Evolutionary conservation across 2,797 vertebrate genomes (phyloP), one percentile per base, ranked within the genome.

Genomic region (Choloepus didactylus): DNA sequence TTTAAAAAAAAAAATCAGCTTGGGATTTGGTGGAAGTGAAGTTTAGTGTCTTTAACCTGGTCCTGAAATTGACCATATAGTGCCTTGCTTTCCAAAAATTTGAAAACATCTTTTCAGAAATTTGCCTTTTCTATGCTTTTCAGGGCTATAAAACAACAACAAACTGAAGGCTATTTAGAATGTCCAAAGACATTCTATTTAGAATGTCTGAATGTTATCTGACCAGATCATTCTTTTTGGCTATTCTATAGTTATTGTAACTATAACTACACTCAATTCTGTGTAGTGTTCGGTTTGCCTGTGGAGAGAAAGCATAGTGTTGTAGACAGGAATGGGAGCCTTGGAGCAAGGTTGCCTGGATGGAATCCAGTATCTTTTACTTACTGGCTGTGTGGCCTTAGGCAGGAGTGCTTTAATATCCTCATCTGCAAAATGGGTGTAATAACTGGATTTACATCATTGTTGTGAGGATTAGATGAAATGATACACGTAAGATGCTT

Each of bases 1-100:
- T 79, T 87, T 79, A 80, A 95, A 95, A 91, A 96, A 79, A 73
- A 38, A 38, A 92, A 81, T 3, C 31, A 84, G 35, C 60, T 96
- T 95, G 80, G 54, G 64, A 82, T 87, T 51, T 15, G 85, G 64
- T 9, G 9, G n/a, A 87, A 93, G 76, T 92, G 38, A 76, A 41
- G 90, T 73, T 89, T 83, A 64, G 31, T 54, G 19, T 80, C 1
- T 6, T 79, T 76, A 62, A 60, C 14, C 46, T 54, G 29, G 9
- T 83, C 80, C 69, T 89, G 69, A 94, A 89, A 84, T 73, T 87
- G 59, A 76, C 35, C 25, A 4, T 62, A n/a, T 29, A 56, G 27
- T 56, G 15, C 29, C 51, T 79, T 69, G 27, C 12, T 84, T 54
- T 41, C 7, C 64, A 67, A 81, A 88, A 94, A 90, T 35, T 75